Conservation (phyloP, 2,113 vertebrate species). For the Ctenodactylus gundi region DNA sequence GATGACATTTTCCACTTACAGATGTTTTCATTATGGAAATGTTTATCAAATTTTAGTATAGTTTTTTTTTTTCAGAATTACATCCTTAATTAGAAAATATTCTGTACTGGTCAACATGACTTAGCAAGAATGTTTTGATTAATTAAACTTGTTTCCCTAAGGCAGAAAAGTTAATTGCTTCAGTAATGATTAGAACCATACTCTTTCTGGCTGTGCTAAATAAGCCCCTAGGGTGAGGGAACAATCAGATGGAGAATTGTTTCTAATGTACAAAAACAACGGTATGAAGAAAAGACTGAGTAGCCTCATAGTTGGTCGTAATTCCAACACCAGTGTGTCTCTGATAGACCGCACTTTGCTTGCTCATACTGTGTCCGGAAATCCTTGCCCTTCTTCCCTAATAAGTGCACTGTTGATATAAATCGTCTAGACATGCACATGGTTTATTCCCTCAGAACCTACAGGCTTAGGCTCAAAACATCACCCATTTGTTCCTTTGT, state of each 20-base stretch:
- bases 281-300: not conserved
- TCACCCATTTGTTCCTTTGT: not conserved
- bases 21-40: not conserved
- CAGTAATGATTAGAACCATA: constrained; percentile 51
- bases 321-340: not conserved
- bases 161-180: constrained; percentile 68
- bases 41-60: not conserved
- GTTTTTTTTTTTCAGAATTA: not conserved
- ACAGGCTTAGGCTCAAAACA: not conserved
- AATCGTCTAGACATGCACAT: not conserved
- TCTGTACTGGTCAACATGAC: constrained; percentile 58
- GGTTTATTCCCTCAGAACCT: not conserved
- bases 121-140: constrained; percentile 65
- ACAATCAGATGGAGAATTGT: not conserved
- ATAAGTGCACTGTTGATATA: not conserved
- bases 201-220: constrained; percentile 40
- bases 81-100: constrained; percentile 13
- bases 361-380: not conserved
- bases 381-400: not conserved
- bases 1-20: not conserved
- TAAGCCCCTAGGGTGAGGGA: not conserved
- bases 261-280: not conserved
- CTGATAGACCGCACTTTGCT: not conserved
- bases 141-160: constrained; percentile 61
- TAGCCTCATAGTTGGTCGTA: not conserved